These are phyloP conservation scores for Melanocharis versteri DNA, from an alignment of 2,113 vertebrate genomes.

Conservation along the genomic window DNA sequence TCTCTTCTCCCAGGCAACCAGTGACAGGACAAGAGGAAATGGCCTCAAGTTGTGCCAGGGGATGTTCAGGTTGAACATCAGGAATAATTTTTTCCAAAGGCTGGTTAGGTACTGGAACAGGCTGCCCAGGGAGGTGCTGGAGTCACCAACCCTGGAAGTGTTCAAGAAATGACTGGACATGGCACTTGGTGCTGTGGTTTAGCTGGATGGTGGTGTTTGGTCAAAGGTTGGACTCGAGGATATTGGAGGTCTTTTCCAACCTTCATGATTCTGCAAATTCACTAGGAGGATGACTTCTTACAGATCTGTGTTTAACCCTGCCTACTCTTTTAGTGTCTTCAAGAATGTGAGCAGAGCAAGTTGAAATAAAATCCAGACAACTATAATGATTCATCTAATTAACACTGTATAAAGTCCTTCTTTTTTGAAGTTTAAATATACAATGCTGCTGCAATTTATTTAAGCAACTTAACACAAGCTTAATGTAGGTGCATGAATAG, in stretches of 20 bases:
- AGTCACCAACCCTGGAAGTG: neutral
- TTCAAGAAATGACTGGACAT: neutral
- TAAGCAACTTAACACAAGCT: neutral
- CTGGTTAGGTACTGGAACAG: neutral
- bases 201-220: neutral
- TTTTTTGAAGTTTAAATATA: neutral
- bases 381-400: neutral
- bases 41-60: neutral
- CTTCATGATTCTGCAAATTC: neutral
- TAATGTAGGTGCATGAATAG: neutral
- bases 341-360: neutral
- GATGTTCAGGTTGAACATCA: neutral
- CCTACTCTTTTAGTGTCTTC: neutral
- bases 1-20: neutral
- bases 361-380: neutral
- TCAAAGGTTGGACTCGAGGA: neutral
- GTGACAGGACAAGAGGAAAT: neutral
- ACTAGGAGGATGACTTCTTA: neutral
- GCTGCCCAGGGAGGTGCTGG: neutral
- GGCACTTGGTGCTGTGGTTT: neutral
- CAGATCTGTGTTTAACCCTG: neutral
- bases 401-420: neutral
- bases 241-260: neutral
- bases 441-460: neutral
- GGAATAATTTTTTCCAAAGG: neutral